Conservation (phyloP, 1,140 invertebrate genomes). For the Heliconius hewitsoni region DNA sequence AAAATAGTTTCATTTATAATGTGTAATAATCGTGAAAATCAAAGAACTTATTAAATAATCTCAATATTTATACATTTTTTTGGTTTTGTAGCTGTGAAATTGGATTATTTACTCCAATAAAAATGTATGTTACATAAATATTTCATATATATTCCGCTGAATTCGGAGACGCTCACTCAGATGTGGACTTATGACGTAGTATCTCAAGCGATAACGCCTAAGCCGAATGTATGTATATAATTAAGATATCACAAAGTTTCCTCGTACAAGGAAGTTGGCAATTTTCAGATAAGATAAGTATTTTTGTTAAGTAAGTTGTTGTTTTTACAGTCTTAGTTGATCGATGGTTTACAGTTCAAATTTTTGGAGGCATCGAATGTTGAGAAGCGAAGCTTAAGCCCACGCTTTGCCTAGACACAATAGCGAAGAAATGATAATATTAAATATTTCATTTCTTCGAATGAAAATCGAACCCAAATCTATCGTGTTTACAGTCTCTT, state of each 20-base stretch:
- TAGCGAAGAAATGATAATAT: too few relatives aligned
- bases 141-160: neutral
- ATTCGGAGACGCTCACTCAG: neutral
- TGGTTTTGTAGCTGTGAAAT: neutral
- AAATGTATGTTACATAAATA: neutral
- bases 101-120: neutral
- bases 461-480: too few relatives aligned
- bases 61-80: too few relatives aligned
- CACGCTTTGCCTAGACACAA: too few relatives aligned
- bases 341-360: neutral
- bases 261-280: neutral
- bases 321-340: neutral
- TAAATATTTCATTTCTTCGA: too few relatives aligned
- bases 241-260: neutral
- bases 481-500: too few relatives aligned
- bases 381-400: too few relatives aligned
- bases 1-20: too few relatives aligned
- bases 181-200: conserved; percentile 7
- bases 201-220: conserved; percentile 4
- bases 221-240: neutral
- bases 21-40: too few relatives aligned
- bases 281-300: neutral
- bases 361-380: too few relatives aligned
- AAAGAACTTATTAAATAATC: too few relatives aligned
- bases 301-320: neutral